Evolutionary conservation across 2,888 invertebrate species (phyloP).

Genomic region (Melanargia galathea): DNA sequence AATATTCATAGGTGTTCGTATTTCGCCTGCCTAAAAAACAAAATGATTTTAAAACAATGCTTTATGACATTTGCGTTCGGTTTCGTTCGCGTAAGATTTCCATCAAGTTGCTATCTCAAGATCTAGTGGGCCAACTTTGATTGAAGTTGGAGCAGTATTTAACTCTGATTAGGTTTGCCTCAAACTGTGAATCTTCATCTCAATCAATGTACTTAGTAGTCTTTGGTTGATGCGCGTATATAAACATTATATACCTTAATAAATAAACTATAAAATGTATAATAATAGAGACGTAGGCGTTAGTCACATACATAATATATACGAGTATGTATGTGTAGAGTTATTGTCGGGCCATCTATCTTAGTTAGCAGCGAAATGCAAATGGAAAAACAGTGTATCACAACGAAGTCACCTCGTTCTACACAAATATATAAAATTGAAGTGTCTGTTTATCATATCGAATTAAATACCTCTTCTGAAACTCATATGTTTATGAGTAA

Average conservation of each 20-base stretch:
- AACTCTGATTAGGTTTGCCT: not conserved
- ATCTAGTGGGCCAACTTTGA: not conserved
- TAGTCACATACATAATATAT: no score
- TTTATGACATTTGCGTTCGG: not conserved
- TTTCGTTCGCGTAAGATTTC: not conserved
- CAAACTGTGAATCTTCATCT: not conserved
- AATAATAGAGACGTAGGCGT: not conserved
- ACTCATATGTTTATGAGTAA: no score
- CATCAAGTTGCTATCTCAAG: not conserved
- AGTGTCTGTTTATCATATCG: no score
- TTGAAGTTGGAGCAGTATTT: no score
- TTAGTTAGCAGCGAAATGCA: slow-evolving; percentile 30
- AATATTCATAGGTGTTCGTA: not conserved
- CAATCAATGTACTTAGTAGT: not conserved
- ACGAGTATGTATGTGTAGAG: not conserved
- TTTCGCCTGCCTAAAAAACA: not conserved
- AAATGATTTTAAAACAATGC: not conserved
- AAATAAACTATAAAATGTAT: not conserved
- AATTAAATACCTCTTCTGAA: no score
- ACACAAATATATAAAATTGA: no score
- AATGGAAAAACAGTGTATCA: slow-evolving; percentile 35
- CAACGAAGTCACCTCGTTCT: not conserved
- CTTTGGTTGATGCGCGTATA: no score
- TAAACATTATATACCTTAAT: no score
- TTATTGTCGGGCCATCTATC: slow-evolving; percentile 24